Evolutionary conservation across 1,140 invertebrate genomes (phyloP).

Genomic region (Oreohelix idahoensis): DNA sequence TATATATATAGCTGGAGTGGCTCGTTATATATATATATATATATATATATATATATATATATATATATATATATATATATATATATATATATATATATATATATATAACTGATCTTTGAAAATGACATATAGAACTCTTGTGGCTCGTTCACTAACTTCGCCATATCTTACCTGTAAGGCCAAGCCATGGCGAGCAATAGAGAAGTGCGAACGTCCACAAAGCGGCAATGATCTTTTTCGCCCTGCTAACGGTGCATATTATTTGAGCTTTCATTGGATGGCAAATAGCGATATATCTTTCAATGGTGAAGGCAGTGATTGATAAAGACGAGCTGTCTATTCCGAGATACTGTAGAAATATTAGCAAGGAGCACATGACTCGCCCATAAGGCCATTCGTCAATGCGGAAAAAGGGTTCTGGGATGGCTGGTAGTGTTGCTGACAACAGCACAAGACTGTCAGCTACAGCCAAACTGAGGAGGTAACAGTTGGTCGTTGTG

Average conservation of each 20-base stretch:
- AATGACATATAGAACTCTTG: too few relatives aligned
- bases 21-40: too few relatives aligned
- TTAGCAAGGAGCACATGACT: constrained; percentile 77
- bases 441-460: constrained; percentile 87
- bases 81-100: too few relatives aligned
- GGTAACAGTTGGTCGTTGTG: constrained; percentile 87
- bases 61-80: too few relatives aligned
- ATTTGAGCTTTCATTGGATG: constrained; percentile 91
- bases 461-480: constrained; percentile 92
- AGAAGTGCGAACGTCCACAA: constrained; percentile 77
- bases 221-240: constrained; percentile 76
- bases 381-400: constrained; percentile 79
- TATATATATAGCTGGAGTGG: too few relatives aligned
- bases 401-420: constrained; percentile 77
- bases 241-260: constrained; percentile 77
- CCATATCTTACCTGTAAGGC: constrained; percentile 57
- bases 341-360: constrained; percentile 80
- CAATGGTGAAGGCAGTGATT: constrained; percentile 93
- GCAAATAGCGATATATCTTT: constrained; percentile 95
- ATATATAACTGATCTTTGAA: too few relatives aligned
- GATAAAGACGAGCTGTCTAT: constrained; percentile 91
- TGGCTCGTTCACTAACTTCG: too few relatives aligned
- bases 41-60: too few relatives aligned
- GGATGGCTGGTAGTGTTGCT: constrained; percentile 77
- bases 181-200: constrained; percentile 70